phyloP scores from a whole-genome alignment of 2,113 vertebrate species.

The Pelmatolapia mariae region DNA sequence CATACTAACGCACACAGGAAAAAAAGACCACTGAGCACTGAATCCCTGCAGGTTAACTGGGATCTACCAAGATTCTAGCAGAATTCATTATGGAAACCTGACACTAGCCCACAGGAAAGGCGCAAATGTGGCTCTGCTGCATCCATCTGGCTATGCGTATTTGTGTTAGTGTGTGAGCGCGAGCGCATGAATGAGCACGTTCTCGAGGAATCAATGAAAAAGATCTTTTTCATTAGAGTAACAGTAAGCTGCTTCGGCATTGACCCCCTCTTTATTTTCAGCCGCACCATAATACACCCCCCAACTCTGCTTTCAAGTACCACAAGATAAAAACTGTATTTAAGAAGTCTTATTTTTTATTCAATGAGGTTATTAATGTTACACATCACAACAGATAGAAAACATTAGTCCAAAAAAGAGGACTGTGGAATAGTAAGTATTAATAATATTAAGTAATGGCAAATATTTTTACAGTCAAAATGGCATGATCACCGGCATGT shows the following conservation, averaged over 20 bases:
- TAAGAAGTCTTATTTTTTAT: conserved; percentile 54
- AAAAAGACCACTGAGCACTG: not conserved
- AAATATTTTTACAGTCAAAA: conserved; percentile 57
- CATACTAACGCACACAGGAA: not conserved
- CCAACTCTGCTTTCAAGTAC: not conserved
- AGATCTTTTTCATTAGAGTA: conserved; percentile 44
- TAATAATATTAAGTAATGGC: conserved; percentile 45
- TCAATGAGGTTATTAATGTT: conserved; percentile 54
- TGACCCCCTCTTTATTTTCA: not conserved
- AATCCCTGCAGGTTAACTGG: conserved; percentile 27
- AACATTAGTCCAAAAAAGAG: conserved; percentile 59
- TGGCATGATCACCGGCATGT: conserved; percentile 39
- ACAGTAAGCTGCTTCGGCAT: not conserved
- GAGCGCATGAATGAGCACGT: not conserved
- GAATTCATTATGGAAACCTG: conserved; percentile 59
- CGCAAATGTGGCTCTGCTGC: conserved; percentile 5
- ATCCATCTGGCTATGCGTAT: not conserved
- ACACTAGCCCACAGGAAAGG: conserved; percentile 34
- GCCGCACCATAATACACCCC: not conserved
- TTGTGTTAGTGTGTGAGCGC: not conserved
- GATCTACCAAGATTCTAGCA: conserved; percentile 23
- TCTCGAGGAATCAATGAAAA: conserved; percentile 29
- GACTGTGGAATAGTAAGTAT: conserved; percentile 35
- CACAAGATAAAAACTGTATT: not conserved
- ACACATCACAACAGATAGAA: conserved; percentile 68